Evolutionary conservation across 2,797 vertebrate genomes (phyloP).

Genomic region (Morus bassanus): DNA sequence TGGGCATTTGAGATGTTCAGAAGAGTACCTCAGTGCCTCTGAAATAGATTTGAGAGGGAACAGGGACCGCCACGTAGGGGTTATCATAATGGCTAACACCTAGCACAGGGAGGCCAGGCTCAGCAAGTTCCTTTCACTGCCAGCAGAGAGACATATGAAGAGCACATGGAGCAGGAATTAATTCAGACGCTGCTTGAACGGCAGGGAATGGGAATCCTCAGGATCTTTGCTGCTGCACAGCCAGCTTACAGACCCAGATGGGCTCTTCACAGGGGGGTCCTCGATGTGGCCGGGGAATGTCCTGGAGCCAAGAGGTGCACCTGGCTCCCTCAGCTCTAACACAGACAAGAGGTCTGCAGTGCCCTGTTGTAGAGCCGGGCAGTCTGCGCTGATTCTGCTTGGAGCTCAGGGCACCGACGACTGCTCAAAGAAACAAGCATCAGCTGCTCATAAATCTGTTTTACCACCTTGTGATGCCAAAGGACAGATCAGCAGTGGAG

Average conservation of each 20-base stretch:
- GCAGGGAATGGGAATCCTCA: background rate
- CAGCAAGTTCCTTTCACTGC: background rate
- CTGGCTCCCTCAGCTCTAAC: background rate
- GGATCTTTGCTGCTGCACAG: background rate
- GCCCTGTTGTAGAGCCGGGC: background rate
- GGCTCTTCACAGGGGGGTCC: background rate
- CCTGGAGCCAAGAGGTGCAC: too few relatives aligned
- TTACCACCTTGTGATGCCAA: background rate
- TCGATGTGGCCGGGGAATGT: background rate
- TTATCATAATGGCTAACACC: background rate
- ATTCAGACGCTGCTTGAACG: background rate
- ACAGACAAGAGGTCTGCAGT: background rate
- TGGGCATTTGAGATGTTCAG: background rate
- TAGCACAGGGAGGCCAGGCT: background rate
- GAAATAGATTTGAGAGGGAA: background rate
- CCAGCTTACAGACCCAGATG: background rate
- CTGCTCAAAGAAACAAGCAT: background rate
- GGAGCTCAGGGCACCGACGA: background rate
- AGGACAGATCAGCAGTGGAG: background rate
- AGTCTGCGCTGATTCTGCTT: background rate
- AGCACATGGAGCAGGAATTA: background rate
- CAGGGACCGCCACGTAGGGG: background rate
- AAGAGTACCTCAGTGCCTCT: background rate
- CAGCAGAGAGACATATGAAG: background rate
- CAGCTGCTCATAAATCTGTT: background rate